Percentiles rank a stretch among this genome's conserved stretches.
Evolutionary conservation across 2,113 vertebrate species (phyloP).

Genomic region (Pygoscelis adeliae): DNA sequence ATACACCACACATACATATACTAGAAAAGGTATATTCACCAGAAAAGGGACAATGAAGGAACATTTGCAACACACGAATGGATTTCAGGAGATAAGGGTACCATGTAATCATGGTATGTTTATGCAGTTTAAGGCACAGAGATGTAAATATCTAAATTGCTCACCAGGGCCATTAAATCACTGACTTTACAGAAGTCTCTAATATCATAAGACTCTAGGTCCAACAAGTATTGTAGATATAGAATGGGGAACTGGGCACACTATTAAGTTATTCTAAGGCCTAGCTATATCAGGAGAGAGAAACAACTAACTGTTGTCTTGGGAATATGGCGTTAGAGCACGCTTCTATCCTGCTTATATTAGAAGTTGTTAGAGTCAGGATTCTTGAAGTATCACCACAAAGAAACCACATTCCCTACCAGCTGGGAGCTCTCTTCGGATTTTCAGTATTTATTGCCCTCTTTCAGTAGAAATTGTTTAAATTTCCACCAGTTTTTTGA

Average conservation of each 20-base stretch:
- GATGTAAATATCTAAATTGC: not conserved
- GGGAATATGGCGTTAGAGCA: not conserved
- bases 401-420: not conserved
- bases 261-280: not conserved
- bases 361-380: not conserved
- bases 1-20: not conserved
- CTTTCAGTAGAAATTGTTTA: not conserved
- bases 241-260: not conserved
- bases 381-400: not conserved
- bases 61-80: not conserved
- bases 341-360: not conserved
- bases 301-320: not conserved
- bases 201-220: not conserved
- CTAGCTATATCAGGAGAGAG: not conserved
- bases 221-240: not conserved
- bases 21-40: not conserved
- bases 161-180: not conserved
- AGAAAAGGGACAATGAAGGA: not conserved
- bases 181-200: not conserved
- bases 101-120: not conserved
- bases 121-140: not conserved
- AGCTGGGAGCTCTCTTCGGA: not conserved
- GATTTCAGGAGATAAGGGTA: not conserved
- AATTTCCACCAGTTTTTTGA: not conserved
- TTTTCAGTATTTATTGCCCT: not conserved